A percentile compares a stretch with the other conserved stretches of the same genome.
Conservation (phyloP, 2,888 invertebrate genomes). For the Halictus ligatus region DNA sequence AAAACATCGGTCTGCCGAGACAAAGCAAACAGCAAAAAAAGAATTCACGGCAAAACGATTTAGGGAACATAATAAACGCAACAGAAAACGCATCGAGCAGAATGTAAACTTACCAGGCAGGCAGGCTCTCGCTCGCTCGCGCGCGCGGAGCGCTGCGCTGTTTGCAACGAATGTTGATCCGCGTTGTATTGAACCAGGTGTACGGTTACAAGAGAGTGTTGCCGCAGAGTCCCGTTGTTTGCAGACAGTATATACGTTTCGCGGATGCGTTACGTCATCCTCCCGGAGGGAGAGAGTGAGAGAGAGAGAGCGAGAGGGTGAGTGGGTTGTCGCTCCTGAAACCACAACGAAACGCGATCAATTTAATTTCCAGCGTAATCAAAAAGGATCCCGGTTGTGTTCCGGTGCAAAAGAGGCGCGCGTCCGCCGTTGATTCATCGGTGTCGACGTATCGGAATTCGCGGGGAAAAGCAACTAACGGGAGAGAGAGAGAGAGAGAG, state of each 20-base stretch:
- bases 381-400: not conserved
- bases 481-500: not conserved
- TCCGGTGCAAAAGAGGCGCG: not conserved
- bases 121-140: too few relatives aligned
- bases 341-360: conserved; percentile 9
- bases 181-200: not conserved
- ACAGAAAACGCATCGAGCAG: not conserved
- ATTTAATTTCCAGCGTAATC: conserved; percentile 13
- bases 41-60: not conserved
- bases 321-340: not conserved
- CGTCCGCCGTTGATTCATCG: conserved; percentile 6
- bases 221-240: conserved; percentile 33
- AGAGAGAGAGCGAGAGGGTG: not conserved
- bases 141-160: not conserved
- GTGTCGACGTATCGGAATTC: conserved; percentile 36
- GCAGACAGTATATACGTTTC: not conserved
- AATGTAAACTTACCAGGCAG: not conserved
- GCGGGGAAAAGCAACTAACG: not conserved
- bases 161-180: conserved; percentile 14
- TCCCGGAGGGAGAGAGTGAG: not conserved
- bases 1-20: not conserved
- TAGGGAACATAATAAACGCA: not conserved
- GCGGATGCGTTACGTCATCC: not conserved
- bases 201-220: conserved; percentile 5
- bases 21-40: not conserved